Evolutionary conservation across 2,888 invertebrate genomes (phyloP).

Genomic region (Agrochola circellaris): DNA sequence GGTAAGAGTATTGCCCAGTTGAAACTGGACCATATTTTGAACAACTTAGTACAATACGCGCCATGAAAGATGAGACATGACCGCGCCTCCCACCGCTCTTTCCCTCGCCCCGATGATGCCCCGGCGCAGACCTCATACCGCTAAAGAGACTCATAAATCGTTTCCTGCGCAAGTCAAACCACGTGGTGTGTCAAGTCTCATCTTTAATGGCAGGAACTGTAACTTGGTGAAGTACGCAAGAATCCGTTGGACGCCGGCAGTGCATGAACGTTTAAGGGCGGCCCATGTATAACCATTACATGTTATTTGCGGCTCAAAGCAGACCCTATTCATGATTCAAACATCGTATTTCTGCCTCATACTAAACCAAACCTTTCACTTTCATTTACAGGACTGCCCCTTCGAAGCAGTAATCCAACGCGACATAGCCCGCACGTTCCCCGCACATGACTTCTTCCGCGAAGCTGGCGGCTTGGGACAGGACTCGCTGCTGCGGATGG

Average conservation of each 20-base stretch:
- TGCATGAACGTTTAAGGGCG: background rate
- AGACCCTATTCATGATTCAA: background rate
- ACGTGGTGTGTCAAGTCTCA: no score
- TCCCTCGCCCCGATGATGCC: no score
- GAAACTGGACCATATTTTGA: background rate
- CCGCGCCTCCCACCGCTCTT: no score
- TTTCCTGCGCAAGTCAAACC: no score
- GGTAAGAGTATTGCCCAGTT: no score
- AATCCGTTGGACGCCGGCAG: background rate
- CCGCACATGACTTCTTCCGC: slow-evolving; percentile 99
- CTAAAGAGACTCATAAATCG: no score
- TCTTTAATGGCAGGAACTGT: no score
- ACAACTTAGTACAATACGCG: background rate
- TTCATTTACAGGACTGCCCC: slow-evolving; percentile 94
- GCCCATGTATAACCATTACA: background rate
- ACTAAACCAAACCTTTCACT: background rate
- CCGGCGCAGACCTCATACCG: no score
- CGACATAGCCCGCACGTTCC: slow-evolving; percentile 99
- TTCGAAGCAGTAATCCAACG: slow-evolving; percentile 98
- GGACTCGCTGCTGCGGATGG: slow-evolving; percentile 98
- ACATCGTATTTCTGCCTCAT: no score
- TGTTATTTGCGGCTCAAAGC: background rate
- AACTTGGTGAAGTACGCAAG: background rate
- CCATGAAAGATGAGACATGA: no score
- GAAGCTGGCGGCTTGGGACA: slow-evolving; percentile 98